phyloP scores from a whole-genome alignment of 2,797 vertebrate genomes.

The Cuculus canorus region DNA sequence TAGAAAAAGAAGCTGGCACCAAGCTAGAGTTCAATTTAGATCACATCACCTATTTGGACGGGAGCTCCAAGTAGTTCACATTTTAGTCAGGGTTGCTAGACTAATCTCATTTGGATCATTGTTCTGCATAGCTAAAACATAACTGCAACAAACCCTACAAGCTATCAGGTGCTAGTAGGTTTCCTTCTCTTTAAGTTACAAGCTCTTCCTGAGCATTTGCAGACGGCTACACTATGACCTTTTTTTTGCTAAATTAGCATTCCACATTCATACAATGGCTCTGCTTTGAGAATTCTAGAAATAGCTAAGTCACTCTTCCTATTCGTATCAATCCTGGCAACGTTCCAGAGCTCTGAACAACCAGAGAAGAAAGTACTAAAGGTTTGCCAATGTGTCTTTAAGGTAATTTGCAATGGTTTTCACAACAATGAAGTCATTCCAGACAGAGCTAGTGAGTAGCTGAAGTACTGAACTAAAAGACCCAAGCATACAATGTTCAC shows the following conservation, averaged over 20 bases:
- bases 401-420: slow-evolving; percentile 17
- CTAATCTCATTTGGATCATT: background rate
- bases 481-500: background rate
- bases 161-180: background rate
- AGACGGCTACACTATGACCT: background rate
- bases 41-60: slow-evolving; percentile 4
- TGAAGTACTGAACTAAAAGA: background rate
- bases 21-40: background rate
- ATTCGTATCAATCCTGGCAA: slow-evolving; percentile 31
- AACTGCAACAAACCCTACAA: background rate
- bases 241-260: background rate
- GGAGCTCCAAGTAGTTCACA: background rate
- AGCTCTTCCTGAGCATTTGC: background rate
- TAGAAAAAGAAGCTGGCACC: background rate
- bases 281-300: slow-evolving; percentile 46
- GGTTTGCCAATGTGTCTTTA: background rate
- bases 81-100: slow-evolving; percentile 2
- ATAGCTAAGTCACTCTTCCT: slow-evolving; percentile 38
- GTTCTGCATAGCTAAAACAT: background rate
- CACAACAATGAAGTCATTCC: slow-evolving; percentile 8
- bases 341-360: slow-evolving; percentile 1
- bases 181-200: background rate
- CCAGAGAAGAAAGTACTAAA: background rate
- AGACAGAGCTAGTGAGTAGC: background rate
- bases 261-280: background rate